Conservation (phyloP, 2,888 invertebrate genomes). For the Torymus texanus region DNA sequence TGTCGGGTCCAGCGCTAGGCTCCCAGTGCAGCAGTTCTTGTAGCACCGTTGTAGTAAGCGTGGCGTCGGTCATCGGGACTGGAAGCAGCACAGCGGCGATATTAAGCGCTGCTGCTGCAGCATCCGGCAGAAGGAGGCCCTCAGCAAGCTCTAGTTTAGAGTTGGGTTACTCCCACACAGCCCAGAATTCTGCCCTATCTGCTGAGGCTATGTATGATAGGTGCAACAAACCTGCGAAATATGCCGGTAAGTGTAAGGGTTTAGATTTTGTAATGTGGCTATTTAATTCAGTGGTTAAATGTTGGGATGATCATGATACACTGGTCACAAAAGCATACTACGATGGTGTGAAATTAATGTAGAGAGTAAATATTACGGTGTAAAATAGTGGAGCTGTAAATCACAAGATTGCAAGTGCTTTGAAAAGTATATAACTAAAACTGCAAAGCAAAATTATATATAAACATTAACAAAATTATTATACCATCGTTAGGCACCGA, state of each 20-base stretch:
- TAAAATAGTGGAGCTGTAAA: background rate
- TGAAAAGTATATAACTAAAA: too few species aligned
- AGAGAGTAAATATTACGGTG: too few species aligned
- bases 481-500: slow-evolving; percentile 65
- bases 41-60: slow-evolving; percentile 86
- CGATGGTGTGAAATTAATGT: too few species aligned
- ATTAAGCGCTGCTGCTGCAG: slow-evolving; percentile 74
- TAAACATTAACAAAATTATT: too few species aligned
- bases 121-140: slow-evolving; percentile 78
- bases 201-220: slow-evolving; percentile 77
- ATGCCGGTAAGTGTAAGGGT: slow-evolving; percentile 44
- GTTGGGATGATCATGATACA: too few species aligned
- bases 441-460: too few species aligned
- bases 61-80: slow-evolving; percentile 76
- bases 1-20: slow-evolving; percentile 73
- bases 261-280: background rate
- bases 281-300: too few species aligned
- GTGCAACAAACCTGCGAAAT: slow-evolving; percentile 63
- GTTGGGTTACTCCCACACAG: slow-evolving; percentile 90
- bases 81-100: slow-evolving; percentile 61
- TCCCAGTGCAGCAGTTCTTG: slow-evolving; percentile 92
- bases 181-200: slow-evolving; percentile 86
- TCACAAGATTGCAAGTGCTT: background rate
- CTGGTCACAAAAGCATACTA: too few species aligned
- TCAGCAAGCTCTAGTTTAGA: slow-evolving; percentile 89